Conservation (phyloP, 2,113 vertebrate genomes). For the Zingel zingel region DNA sequence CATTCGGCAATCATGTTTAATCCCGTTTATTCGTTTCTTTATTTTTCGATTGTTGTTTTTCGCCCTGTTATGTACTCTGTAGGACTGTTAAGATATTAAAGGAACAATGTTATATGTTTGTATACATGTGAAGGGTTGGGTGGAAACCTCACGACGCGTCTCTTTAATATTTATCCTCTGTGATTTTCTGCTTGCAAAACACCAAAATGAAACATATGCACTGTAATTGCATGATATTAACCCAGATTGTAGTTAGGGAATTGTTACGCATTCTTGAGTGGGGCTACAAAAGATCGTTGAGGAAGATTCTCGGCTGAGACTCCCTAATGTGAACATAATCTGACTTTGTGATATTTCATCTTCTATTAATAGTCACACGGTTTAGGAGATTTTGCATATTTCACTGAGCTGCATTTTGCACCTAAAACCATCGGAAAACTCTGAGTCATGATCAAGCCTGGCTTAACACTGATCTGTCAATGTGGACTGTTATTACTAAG, state of each 20-base stretch:
- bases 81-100: not conserved
- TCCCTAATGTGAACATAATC: constrained; percentile 67
- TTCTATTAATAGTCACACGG: constrained; percentile 66
- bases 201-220: constrained; percentile 41
- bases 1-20: too few relatives aligned
- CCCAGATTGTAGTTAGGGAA: constrained; percentile 31
- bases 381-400: constrained; percentile 61
- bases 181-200: constrained; percentile 13
- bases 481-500: constrained; percentile 18
- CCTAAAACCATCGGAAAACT: constrained; percentile 7
- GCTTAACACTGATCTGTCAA: constrained; percentile 32
- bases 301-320: constrained; percentile 46
- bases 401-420: constrained; percentile 36
- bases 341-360: constrained; percentile 60
- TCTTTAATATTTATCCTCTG: not conserved
- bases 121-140: not conserved
- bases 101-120: not conserved
- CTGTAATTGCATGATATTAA: constrained; percentile 57
- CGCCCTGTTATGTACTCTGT: not conserved
- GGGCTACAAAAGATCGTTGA: constrained; percentile 41
- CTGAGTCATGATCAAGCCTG: constrained; percentile 44
- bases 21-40: not conserved
- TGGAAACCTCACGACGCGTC: not conserved
- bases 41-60: not conserved
- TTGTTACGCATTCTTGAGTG: constrained; percentile 37